Conservation (phyloP, 1,140 invertebrate species). For the Planococcus citri region DNA sequence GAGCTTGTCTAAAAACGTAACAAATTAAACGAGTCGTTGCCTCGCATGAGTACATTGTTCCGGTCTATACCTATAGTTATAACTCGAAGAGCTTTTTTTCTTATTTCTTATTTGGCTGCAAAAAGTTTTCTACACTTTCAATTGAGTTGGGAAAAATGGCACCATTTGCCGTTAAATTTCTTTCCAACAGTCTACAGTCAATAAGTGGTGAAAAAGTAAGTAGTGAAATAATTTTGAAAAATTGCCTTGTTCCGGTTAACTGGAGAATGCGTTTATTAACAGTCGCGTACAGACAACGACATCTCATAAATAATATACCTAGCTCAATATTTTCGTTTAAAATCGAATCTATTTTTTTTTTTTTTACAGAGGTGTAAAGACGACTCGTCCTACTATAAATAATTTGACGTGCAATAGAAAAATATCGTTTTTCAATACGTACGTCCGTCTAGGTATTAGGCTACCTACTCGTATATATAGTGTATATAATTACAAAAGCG, state of each 20-base stretch:
- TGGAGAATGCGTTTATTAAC: background rate
- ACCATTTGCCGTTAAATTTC: background rate
- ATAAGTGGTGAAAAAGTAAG: background rate
- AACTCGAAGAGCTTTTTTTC: too few species aligned
- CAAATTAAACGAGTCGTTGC: background rate
- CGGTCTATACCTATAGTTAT: too few species aligned
- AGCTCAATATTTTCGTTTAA: too few species aligned
- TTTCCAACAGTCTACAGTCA: background rate
- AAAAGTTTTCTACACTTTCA: background rate
- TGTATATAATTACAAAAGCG: background rate
- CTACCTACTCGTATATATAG: too few species aligned
- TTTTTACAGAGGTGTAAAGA: background rate
- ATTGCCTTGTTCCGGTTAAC: background rate
- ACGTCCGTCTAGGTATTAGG: background rate
- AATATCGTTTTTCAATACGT: background rate
- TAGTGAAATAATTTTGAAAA: background rate
- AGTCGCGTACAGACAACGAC: background rate
- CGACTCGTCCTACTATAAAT: too few species aligned
- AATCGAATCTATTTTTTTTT: background rate
- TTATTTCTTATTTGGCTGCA: too few species aligned
- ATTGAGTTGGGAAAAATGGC: background rate
- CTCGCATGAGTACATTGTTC: background rate
- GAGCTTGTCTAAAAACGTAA: background rate
- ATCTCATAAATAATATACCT: background rate
- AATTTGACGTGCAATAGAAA: background rate